Conservation (phyloP, 2,113 vertebrate genomes). For the Rhegmatorhina hoffmannsi region DNA sequence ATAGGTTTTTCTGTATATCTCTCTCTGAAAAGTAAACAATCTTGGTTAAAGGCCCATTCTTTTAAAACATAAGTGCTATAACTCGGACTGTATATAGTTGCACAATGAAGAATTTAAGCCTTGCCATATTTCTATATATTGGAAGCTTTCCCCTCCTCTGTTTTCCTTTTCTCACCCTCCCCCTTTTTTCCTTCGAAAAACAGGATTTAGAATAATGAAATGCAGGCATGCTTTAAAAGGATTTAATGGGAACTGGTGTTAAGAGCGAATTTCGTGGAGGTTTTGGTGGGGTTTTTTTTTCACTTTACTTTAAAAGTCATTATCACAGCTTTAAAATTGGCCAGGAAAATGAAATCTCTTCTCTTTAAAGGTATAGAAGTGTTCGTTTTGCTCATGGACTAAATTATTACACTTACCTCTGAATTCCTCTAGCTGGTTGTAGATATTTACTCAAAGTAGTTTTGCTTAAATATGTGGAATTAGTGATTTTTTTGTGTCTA, state of each 20-base stretch:
- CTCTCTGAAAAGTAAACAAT: constrained; percentile 18
- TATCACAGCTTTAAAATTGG: constrained; percentile 64
- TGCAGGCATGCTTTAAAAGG: constrained; percentile 44
- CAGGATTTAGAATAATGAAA: constrained; percentile 59
- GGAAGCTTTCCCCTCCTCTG: neutral
- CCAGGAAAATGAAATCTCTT: constrained; percentile 64
- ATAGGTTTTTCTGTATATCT: neutral
- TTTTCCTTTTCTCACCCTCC: neutral
- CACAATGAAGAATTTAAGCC: neutral
- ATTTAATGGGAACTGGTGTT: constrained; percentile 7
- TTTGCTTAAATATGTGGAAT: constrained; percentile 75
- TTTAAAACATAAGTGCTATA: neutral
- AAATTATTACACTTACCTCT: constrained; percentile 76
- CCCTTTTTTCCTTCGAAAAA: constrained; percentile 6
- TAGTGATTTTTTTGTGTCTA: constrained; percentile 62
- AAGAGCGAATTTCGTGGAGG: neutral
- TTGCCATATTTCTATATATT: neutral
- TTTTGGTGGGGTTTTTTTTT: neutral
- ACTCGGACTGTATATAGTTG: neutral
- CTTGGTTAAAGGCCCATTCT: neutral
- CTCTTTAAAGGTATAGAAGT: constrained; percentile 66
- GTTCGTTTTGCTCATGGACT: constrained; percentile 64
- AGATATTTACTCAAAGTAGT: constrained; percentile 72
- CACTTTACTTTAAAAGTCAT: neutral
- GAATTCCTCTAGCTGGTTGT: constrained; percentile 68